Percentiles rank a stretch among this genome's conserved stretches.
Conservation (phyloP, 2,113 vertebrate genomes). For the Paedocypris sp. region DNA sequence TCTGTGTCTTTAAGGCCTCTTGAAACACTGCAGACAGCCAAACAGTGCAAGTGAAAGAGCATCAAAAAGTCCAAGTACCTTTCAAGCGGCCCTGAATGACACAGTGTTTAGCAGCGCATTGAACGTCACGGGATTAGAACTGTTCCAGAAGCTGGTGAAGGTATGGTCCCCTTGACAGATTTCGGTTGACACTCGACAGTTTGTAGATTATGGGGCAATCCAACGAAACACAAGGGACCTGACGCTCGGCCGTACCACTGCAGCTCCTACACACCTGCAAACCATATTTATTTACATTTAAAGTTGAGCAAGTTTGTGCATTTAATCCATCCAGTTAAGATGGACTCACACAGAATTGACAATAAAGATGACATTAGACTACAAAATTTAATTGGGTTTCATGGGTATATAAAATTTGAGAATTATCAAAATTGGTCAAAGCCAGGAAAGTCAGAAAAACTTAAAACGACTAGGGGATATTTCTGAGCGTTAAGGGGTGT, state of each 20-base stretch:
- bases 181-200: constrained; percentile 76
- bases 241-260: constrained; percentile 74
- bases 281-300: no score
- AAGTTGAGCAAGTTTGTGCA: no score
- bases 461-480: no score
- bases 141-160: constrained; percentile 91
- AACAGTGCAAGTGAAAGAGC: background rate
- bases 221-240: constrained; percentile 80
- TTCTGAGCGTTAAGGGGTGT: no score
- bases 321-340: no score
- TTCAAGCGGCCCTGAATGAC: constrained; percentile 20
- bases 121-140: constrained; percentile 63
- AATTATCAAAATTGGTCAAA: no score
- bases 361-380: no score
- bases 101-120: constrained; percentile 50
- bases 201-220: constrained; percentile 93
- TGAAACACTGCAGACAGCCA: background rate
- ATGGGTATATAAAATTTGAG: no score
- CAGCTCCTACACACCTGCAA: constrained; percentile 87
- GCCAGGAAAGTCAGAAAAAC: no score
- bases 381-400: no score
- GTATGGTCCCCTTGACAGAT: constrained; percentile 86
- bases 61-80: constrained; percentile 29
- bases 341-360: no score
- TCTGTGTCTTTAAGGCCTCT: constrained; percentile 2